phyloP scores from a whole-genome alignment of 2,888 invertebrate genomes.

The Antheraea assamensis region DNA sequence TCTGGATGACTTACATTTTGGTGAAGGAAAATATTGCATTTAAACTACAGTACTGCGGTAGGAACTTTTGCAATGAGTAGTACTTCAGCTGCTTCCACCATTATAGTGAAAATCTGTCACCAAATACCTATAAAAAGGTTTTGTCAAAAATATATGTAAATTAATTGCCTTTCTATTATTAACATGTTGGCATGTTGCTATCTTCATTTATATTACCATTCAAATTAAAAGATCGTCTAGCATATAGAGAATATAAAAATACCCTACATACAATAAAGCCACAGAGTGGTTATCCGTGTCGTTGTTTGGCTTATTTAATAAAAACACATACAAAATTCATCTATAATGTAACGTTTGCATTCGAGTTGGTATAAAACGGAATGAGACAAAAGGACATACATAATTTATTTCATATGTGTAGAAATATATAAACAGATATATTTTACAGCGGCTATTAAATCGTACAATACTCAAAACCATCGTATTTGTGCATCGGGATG shows the following conservation, averaged over 20 bases:
- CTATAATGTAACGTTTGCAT: neutral
- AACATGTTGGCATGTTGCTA: neutral
- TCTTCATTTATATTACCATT: no score
- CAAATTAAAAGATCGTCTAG: no score
- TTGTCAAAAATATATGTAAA: neutral
- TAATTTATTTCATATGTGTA: neutral
- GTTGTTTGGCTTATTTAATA: neutral
- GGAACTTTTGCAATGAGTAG: neutral
- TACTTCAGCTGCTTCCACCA: neutral
- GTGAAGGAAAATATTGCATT: neutral
- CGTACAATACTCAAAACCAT: slow-evolving; percentile 32
- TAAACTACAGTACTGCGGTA: neutral
- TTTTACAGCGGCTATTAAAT: slow-evolving; percentile 17
- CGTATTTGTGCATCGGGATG: slow-evolving; percentile 47
- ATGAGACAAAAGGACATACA: neutral
- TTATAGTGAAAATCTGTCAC: neutral
- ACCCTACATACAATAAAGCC: neutral
- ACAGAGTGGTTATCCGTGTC: no score
- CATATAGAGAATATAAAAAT: neutral
- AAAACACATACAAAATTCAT: neutral
- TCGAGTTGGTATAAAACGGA: neutral
- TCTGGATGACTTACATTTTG: neutral
- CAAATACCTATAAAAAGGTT: neutral
- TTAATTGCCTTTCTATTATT: neutral
- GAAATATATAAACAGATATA: neutral